Evolutionary conservation across 2,113 vertebrate genomes (phyloP).

Genomic region (Larimichthys polyactis): DNA sequence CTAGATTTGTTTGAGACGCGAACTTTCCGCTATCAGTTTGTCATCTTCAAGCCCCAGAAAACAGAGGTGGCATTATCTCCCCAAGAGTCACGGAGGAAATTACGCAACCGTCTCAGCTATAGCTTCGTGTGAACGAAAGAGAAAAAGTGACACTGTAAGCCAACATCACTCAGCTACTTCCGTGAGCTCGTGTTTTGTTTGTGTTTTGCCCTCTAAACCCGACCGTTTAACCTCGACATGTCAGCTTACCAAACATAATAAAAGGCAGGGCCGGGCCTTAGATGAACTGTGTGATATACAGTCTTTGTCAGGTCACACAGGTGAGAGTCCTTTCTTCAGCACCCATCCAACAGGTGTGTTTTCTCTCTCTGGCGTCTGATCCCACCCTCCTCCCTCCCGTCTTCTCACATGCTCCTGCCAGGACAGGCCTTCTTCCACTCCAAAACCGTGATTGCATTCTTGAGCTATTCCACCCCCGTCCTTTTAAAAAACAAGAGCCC

Average conservation of each 20-base stretch:
- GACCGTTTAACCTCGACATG: slow-evolving; percentile 17
- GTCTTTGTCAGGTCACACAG: slow-evolving; percentile 54
- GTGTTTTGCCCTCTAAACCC: neutral
- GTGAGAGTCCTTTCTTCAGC: slow-evolving; percentile 61
- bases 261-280: slow-evolving; percentile 25
- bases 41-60: neutral
- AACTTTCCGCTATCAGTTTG: neutral
- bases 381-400: slow-evolving; percentile 7
- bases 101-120: neutral
- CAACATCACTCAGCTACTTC: neutral
- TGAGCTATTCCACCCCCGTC: slow-evolving; percentile 75
- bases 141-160: neutral
- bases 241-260: slow-evolving; percentile 14
- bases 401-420: slow-evolving; percentile 48
- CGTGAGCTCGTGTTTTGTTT: neutral
- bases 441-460: slow-evolving; percentile 80
- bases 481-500: slow-evolving; percentile 77
- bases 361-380: slow-evolving; percentile 53
- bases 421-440: slow-evolving; percentile 74
- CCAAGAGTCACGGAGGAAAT: neutral
- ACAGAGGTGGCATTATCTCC: neutral
- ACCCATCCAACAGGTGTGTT: slow-evolving; percentile 70
- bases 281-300: slow-evolving; percentile 52
- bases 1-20: neutral
- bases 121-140: neutral